Evolutionary conservation across 2,797 vertebrate species (phyloP), one percentile per base, ranked within the genome.

Genomic region (Sebastes melanostomus): DNA sequence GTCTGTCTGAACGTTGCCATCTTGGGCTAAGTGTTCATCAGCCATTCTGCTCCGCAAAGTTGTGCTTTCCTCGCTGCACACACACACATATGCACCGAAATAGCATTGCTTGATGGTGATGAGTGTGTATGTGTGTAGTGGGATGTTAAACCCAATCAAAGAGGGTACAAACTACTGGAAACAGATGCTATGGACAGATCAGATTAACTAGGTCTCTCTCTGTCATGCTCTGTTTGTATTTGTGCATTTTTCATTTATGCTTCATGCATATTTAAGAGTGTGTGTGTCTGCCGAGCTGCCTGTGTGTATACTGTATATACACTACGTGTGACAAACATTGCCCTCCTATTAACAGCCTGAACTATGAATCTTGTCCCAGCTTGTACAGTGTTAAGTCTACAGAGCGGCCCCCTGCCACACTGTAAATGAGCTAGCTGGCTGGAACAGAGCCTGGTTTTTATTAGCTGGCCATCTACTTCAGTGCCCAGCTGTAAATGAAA

Each of bases 81-180:
- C 30, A 16, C 30, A 65, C 34, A 80, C 13, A 61, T 29, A 32
- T 59, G 69, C 9, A 54, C 55, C 77, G 63, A 88, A 86, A 83
- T 76, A 85, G 72, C 68, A 67, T 16, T 27, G 55, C 30, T 58
- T 66, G 58, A 79, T 67, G 75, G 58, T 63, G 61, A 79, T 68
- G 77, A 61, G 71, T 20, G 36, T 22, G 42, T 69, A 11, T 72
- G 59, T 75, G 65, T 78, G 66, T 27, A 11, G 72, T 68, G 54
- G 29, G 67, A 77, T 66, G 58, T 63, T 79, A 42, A 88, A 71
- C 68, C 69, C 61, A 76, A 71, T 84, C 62, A 86, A 82, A 90
- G 58, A 73, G 22, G 50, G n/a, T 69, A 61, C 42, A 71, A 75
- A 84, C 70, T 56, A 77, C 58, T 77, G 25, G 46, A 89, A 85